These are phyloP conservation scores for Columba guinea DNA, from an alignment of 2,797 vertebrate species.

Conservation along the genomic window DNA sequence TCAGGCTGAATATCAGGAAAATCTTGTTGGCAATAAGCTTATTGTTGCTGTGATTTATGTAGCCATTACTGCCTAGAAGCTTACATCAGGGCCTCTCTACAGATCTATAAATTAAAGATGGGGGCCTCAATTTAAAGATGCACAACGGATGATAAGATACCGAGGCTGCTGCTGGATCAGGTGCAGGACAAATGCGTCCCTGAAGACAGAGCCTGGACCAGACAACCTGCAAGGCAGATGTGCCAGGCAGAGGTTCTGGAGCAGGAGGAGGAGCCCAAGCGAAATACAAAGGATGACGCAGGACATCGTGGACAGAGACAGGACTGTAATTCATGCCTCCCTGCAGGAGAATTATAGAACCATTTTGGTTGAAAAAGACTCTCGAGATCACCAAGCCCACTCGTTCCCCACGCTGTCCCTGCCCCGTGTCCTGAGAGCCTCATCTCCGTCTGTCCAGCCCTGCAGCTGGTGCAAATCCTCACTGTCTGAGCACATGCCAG, in stretches of 20 bases:
- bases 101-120: neutral
- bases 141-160: neutral
- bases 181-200: neutral
- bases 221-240: neutral
- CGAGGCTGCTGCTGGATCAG: neutral
- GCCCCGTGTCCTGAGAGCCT: too few species aligned
- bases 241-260: neutral
- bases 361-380: too few species aligned
- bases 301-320: neutral
- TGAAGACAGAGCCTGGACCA: neutral
- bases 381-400: too few species aligned
- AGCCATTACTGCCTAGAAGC: neutral
- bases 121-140: neutral
- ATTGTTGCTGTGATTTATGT: conserved; percentile 20
- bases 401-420: too few species aligned
- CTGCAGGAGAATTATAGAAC: too few species aligned
- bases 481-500: neutral
- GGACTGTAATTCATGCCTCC: too few species aligned
- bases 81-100: neutral
- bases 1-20: conserved; percentile 11
- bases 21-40: conserved; percentile 1
- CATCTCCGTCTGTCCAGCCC: too few species aligned
- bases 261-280: neutral
- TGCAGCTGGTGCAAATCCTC: neutral
- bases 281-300: neutral